These are phyloP conservation scores for Achroia grisella DNA, from an alignment of 1,140 invertebrate genomes.

Conservation along the genomic window DNA sequence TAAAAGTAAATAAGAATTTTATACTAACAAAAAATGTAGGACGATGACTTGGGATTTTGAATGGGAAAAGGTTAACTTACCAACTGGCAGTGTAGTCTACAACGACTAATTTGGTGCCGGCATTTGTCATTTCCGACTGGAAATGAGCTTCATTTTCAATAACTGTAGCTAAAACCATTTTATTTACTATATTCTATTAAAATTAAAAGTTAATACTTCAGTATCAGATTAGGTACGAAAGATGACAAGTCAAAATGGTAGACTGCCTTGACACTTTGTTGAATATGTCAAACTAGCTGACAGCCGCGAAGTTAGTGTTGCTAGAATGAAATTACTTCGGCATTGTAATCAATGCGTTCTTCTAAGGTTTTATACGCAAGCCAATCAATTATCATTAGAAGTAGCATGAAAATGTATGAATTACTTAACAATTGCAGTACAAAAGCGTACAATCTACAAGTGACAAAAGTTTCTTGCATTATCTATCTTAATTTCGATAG, in stretches of 20 bases:
- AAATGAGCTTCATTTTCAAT: constrained; percentile 85
- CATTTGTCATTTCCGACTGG: constrained; percentile 84
- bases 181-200: constrained; percentile 11
- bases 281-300: too few relatives aligned
- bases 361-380: too few relatives aligned
- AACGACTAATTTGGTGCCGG: constrained; percentile 91
- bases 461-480: too few relatives aligned
- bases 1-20: constrained; percentile 8
- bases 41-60: constrained; percentile 42
- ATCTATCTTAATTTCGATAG: too few relatives aligned
- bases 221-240: constrained; percentile 3
- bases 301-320: too few relatives aligned
- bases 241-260: constrained; percentile 42
- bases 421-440: too few relatives aligned
- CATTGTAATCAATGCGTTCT: too few relatives aligned
- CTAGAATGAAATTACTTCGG: too few relatives aligned
- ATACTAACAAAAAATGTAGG: constrained; percentile 12
- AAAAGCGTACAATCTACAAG: too few relatives aligned
- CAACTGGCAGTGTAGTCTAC: constrained; percentile 95
- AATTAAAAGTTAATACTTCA: constrained; percentile 20
- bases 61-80: constrained; percentile 75
- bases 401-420: too few relatives aligned
- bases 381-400: too few relatives aligned
- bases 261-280: constrained; percentile 4
- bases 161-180: constrained; percentile 67